Conservation (phyloP, 2,113 vertebrate genomes). For the Etheostoma cragini region DNA sequence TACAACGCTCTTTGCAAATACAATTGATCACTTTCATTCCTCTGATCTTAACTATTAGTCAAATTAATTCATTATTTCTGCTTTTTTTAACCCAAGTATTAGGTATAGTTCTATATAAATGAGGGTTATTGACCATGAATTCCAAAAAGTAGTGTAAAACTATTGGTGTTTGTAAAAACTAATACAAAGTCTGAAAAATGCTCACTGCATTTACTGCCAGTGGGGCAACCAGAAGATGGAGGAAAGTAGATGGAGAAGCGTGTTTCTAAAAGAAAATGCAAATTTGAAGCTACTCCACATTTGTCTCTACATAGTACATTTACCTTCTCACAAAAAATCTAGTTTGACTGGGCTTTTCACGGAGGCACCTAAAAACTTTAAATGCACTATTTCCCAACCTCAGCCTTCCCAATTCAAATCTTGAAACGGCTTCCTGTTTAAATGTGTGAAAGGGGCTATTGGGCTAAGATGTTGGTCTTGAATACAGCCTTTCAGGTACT, state of each 20-base stretch:
- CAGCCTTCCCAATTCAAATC: slow-evolving; percentile 24
- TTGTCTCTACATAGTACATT: slow-evolving; percentile 25
- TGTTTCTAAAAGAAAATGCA: slow-evolving; percentile 4
- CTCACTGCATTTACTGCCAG: slow-evolving; percentile 46
- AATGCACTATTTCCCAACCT: slow-evolving; percentile 26
- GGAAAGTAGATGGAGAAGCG: slow-evolving; percentile 24
- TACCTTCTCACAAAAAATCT: slow-evolving; percentile 14
- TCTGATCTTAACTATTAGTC: no score
- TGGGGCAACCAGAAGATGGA: slow-evolving; percentile 2
- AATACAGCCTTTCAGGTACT: slow-evolving; percentile 44
- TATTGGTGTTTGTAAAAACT: no score
- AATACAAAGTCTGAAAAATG: no score
- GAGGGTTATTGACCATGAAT: no score
- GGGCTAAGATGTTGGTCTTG: slow-evolving; percentile 47
- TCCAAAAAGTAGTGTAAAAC: no score
- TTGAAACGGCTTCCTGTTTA: slow-evolving; percentile 38
- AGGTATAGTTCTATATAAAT: no score
- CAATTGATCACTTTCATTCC: no score
- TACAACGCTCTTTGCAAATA: no score
- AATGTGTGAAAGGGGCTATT: slow-evolving; percentile 43
- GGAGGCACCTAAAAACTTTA: slow-evolving; percentile 5
- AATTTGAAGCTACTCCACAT: slow-evolving; percentile 17
- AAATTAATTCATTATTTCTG: no score
- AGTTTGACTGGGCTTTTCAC: slow-evolving; percentile 24
- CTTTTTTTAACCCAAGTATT: no score